Conservation (phyloP, 2,888 invertebrate species). For the Tachina lurida region DNA sequence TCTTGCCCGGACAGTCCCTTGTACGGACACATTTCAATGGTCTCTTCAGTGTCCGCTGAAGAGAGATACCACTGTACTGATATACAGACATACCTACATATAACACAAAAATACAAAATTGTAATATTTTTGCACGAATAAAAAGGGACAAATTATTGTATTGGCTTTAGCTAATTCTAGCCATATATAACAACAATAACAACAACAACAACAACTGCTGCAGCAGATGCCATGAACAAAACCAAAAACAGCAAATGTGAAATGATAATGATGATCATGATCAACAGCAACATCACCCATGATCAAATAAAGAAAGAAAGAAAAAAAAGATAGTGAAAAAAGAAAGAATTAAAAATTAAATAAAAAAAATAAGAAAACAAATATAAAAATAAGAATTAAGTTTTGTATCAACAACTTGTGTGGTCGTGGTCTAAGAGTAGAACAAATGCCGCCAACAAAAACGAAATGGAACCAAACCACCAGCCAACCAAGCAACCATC, state of each 20-base stretch:
- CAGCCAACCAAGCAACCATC: constrained; percentile 24
- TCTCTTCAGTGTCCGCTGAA: too few relatives aligned
- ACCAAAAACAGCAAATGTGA: constrained; percentile 50
- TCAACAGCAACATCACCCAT: constrained; percentile 51
- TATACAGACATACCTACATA: constrained; percentile 5
- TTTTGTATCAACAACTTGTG: constrained; percentile 60
- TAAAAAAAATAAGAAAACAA: constrained; percentile 13
- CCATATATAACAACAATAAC: constrained; percentile 46
- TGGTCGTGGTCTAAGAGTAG: constrained; percentile 62
- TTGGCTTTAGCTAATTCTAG: constrained; percentile 68
- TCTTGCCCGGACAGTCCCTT: too few relatives aligned
- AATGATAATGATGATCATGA: constrained; percentile 62
- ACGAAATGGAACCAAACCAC: constrained; percentile 38
- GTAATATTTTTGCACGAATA: neutral
- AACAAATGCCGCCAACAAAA: constrained; percentile 66
- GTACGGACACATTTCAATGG: too few relatives aligned
- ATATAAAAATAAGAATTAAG: constrained; percentile 43
- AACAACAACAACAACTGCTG: constrained; percentile 11
- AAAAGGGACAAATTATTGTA: constrained; percentile 28
- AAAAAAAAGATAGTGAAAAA: constrained; percentile 43
- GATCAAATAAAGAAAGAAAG: constrained; percentile 41
- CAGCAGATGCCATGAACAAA: constrained; percentile 2
- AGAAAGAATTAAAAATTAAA: constrained; percentile 56
- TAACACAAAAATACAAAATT: neutral
- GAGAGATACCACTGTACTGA: too few relatives aligned